phyloP scores from a whole-genome alignment of 2,797 vertebrate genomes.

The Echiichthys vipera region DNA sequence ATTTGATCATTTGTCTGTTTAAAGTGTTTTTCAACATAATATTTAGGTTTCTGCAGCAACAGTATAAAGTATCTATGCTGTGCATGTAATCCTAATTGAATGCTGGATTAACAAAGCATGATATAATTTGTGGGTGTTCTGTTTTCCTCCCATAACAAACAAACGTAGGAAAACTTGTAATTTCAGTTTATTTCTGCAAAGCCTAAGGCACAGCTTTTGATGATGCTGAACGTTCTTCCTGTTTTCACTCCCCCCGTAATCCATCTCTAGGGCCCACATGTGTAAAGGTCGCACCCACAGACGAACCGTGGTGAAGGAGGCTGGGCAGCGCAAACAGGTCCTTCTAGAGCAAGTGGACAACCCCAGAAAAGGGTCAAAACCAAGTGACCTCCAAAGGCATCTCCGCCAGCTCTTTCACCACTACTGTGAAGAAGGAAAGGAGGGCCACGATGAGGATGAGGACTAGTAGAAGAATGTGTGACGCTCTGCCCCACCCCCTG shows the following conservation, averaged over 20 bases:
- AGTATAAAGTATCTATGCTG: neutral
- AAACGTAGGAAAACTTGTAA: neutral
- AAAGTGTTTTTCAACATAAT: neutral
- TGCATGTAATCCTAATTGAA: neutral
- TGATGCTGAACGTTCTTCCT: constrained; percentile 7
- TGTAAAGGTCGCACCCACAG: constrained; percentile 76
- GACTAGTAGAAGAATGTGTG: constrained; percentile 65
- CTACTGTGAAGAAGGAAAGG: constrained; percentile 83
- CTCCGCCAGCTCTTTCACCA: constrained; percentile 90
- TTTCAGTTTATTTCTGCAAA: neutral
- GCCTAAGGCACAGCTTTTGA: neutral
- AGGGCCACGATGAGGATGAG: constrained; percentile 56
- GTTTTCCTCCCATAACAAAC: neutral
- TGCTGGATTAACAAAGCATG: constrained; percentile 29
- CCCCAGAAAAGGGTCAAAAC: constrained; percentile 81
- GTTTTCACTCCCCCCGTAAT: neutral
- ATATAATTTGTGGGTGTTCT: neutral
- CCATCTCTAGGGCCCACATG: constrained; percentile 73
- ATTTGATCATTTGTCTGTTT: neutral
- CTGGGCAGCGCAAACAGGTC: constrained; percentile 82
- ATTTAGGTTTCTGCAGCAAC: neutral
- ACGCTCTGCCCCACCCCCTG: constrained; percentile 45
- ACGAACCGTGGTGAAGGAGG: constrained; percentile 89
- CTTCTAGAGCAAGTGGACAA: constrained; percentile 86
- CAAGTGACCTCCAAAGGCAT: constrained; percentile 87